Evolutionary conservation across 2,113 vertebrate genomes (phyloP), one percentile per base, ranked within the genome.

Genomic region (Microcebus murinus): DNA sequence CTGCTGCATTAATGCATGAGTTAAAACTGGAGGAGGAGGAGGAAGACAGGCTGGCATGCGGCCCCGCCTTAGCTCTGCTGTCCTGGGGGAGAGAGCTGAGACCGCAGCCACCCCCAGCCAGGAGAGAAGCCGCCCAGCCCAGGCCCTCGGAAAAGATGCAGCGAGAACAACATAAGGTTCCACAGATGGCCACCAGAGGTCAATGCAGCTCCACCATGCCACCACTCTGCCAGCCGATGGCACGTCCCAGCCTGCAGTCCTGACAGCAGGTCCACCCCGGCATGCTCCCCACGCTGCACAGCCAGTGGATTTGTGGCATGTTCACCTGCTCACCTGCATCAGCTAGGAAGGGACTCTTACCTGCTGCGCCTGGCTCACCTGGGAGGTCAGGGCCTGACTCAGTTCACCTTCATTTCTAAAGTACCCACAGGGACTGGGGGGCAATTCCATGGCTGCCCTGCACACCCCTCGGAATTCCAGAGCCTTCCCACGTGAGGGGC

Each of bases 131-230:
- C 5, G 10, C 48, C 31, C 48, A 50, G 31, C 48, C 31, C 48
- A 36, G 12, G 82, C 48, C 88, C 23, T 94, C 34, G 34, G 81
- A 65, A 80, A 61, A 25, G 25, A 25, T 21, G 42, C 9, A 11
- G 74, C 52, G 10, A 57, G 23, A 63, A 15, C 3, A 63, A 15
- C 3, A 0, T 36, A 55, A 65, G 45, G 34, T 94, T 91, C 91
- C 91, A 52, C 18, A 61, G 10, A 2, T 0, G 0, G 83, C 97
- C 98, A 96, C 98, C 94, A 97, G 97, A 79, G 91, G 98, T 59
- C 97, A 0, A 9, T 79, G 39, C 36, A 14, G 79, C 63, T 87
- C 96, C 91, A 94, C 79, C 83, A 90, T 94, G 34, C 36, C 57
- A 55, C 2, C 0, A 1, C 36, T 57, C 34, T 4, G 45, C 59